Conservation (phyloP, 2,113 vertebrate species). For the Scolopax mira region DNA sequence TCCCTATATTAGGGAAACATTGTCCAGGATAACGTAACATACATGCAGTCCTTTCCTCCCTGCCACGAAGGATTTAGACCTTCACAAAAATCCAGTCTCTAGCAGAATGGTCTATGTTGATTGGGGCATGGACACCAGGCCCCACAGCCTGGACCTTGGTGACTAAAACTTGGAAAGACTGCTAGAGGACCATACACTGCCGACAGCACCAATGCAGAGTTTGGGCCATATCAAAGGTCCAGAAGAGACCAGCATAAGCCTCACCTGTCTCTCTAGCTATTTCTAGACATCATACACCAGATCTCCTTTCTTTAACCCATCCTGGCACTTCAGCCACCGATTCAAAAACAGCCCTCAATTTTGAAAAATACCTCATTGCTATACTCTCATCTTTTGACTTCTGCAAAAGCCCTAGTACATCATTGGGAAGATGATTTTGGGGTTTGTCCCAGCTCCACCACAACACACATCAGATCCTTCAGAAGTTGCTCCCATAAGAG, state of each 20-base stretch:
- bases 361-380: not conserved
- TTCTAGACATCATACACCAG: not conserved
- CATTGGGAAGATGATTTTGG: not conserved
- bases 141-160: not conserved
- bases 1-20: fast-evolving
- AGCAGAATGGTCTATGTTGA: not conserved
- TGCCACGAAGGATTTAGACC: not conserved
- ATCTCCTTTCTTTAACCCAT: not conserved
- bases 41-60: not conserved
- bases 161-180: too few relatives aligned
- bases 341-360: not conserved
- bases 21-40: not conserved
- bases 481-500: not conserved
- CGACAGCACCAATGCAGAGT: not conserved
- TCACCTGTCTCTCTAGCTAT: not conserved
- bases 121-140: not conserved
- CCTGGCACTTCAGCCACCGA: not conserved
- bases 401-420: not conserved
- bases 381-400: not conserved
- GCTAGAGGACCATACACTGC: not conserved
- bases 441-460: not conserved
- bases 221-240: not conserved
- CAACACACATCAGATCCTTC: not conserved
- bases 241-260: not conserved
- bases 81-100: not conserved